Conservation (phyloP, 2,113 vertebrate genomes). For the Xyrauchen texanus region DNA sequence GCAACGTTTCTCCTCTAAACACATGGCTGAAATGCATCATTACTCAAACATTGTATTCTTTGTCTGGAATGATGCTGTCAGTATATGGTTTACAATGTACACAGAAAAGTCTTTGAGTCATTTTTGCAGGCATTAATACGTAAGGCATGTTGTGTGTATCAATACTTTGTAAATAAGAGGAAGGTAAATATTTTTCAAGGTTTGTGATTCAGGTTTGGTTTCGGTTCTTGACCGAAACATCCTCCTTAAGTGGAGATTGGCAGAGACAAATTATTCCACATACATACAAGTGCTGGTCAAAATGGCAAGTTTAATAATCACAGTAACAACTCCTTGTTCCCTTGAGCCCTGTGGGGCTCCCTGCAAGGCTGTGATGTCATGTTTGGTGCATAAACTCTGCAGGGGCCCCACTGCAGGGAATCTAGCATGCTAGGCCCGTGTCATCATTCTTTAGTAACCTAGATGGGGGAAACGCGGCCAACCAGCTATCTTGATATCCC, state of each 20-base stretch:
- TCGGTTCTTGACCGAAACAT: conserved; percentile 1
- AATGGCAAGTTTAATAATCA: background rate
- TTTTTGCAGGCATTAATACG: conserved; percentile 17
- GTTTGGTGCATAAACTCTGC: conserved; percentile 35
- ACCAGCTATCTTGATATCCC: conserved; percentile 51
- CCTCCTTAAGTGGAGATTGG: conserved; percentile 1
- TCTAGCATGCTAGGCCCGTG: conserved; percentile 42
- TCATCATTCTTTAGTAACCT: conserved; percentile 55
- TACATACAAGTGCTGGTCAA: background rate
- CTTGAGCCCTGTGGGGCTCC: background rate
- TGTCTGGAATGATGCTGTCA: conserved; percentile 40
- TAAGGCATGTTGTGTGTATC: conserved; percentile 23
- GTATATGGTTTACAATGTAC: conserved; percentile 36
- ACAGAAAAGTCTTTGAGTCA: conserved; percentile 31
- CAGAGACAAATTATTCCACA: conserved; percentile 20
- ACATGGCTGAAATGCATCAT: conserved; percentile 52
- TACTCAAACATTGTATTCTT: conserved; percentile 45
- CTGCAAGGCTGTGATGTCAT: conserved; percentile 47
- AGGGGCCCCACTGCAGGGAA: conserved; percentile 23
- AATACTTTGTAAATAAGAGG: background rate
- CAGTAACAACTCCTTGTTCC: background rate
- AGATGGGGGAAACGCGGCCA: conserved; percentile 40
- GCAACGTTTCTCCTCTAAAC: conserved; percentile 66
- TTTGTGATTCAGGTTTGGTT: conserved; percentile 11
- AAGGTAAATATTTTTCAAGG: conserved; percentile 8